These are phyloP conservation scores for Gymnogyps californianus DNA, from an alignment of 2,113 vertebrate species.

Conservation along the genomic window DNA sequence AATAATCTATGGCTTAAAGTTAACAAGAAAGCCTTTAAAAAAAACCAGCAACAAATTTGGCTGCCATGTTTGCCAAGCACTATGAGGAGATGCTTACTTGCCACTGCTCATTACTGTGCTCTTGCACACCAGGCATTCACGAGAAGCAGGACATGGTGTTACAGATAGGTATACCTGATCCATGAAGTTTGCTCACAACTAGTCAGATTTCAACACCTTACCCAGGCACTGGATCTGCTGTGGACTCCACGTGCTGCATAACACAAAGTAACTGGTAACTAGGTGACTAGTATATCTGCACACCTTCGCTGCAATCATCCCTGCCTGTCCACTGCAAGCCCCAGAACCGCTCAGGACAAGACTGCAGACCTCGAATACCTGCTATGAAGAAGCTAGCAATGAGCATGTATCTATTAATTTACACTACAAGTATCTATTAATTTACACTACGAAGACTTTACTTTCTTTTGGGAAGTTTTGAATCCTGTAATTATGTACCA, in stretches of 20 bases:
- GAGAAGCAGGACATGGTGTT: background rate
- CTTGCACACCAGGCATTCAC: background rate
- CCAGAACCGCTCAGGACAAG: background rate
- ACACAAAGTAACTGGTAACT: background rate
- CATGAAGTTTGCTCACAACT: background rate
- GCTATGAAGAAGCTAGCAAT: background rate
- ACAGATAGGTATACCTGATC: background rate
- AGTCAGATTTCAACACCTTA: background rate
- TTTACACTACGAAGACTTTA: background rate
- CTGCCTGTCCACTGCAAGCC: background rate
- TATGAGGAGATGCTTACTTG: background rate
- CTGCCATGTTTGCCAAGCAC: background rate
- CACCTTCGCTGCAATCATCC: background rate
- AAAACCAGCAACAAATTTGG: background rate
- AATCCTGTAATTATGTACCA: background rate
- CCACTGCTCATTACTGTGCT: background rate
- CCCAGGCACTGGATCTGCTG: fast-evolving
- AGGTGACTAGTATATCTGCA: background rate
- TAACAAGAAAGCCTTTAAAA: background rate
- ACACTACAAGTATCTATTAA: background rate
- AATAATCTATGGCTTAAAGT: background rate
- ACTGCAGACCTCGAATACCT: background rate
- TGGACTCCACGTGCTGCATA: background rate
- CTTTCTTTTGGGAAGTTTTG: background rate
- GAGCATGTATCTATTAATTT: background rate